Percentiles rank a stretch among this genome's conserved stretches.
Evolutionary conservation across 2,113 vertebrate genomes (phyloP).

Genomic region (Serranochromis macrocephalus): DNA sequence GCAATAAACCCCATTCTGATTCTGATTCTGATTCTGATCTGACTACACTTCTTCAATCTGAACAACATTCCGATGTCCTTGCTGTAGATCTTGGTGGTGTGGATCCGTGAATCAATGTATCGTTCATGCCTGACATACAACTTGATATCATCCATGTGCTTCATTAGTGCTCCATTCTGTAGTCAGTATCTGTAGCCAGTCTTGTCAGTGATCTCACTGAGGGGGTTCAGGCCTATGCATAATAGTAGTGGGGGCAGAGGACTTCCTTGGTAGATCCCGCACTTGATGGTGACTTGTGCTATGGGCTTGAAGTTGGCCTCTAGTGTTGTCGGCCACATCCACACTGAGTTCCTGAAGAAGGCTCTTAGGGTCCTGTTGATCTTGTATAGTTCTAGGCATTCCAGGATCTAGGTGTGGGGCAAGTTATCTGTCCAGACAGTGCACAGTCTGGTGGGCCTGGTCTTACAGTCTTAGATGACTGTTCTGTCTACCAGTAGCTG

Average conservation of each 20-base stretch:
- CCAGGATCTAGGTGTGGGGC: not conserved
- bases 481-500: not conserved
- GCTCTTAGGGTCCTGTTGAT: not conserved
- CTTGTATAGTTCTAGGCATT: not conserved
- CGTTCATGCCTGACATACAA: not conserved
- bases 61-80: not conserved
- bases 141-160: not conserved
- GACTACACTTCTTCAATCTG: not conserved
- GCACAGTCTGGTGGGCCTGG: not conserved
- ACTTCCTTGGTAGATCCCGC: not conserved
- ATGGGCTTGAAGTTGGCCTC: not conserved
- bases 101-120: not conserved
- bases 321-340: fast-evolving
- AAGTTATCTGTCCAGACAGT: not conserved
- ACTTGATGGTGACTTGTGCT: not conserved
- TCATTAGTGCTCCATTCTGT: not conserved
- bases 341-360: not conserved
- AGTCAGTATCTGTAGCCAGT: not conserved
- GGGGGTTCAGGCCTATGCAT: not conserved
- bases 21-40: no score
- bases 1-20: no score
- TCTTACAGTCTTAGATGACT: not conserved
- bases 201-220: not conserved
- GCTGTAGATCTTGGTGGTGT: not conserved
- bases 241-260: not conserved